Percentiles rank a stretch among this genome's conserved stretches.
Evolutionary conservation across 1,140 invertebrate species (phyloP).

Genomic region (Anthonomus grandis): DNA sequence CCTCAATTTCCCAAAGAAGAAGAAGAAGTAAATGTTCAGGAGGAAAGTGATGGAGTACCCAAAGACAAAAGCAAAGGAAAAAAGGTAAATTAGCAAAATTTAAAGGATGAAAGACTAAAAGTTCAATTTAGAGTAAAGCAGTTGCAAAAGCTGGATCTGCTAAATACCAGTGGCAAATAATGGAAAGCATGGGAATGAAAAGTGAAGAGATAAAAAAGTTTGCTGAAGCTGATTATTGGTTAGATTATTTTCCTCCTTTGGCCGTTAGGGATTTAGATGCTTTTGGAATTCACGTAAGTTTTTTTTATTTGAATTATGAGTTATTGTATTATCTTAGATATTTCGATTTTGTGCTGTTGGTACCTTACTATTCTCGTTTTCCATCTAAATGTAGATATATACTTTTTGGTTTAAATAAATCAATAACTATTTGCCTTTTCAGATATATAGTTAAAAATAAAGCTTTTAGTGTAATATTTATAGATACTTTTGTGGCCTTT

Average conservation of each 20-base stretch:
- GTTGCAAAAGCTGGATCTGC: slow-evolving; percentile 83
- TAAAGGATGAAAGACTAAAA: neutral
- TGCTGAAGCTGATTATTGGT: slow-evolving; percentile 88
- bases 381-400: neutral
- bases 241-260: slow-evolving; percentile 92
- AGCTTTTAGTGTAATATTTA: too few relatives aligned
- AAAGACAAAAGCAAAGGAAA: slow-evolving; percentile 98
- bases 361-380: neutral
- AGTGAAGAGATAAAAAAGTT: slow-evolving; percentile 93
- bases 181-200: slow-evolving; percentile 85
- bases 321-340: neutral
- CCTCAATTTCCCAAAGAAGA: slow-evolving; percentile 80
- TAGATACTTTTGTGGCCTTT: too few relatives aligned
- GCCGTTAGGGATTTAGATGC: slow-evolving; percentile 81
- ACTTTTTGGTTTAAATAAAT: too few relatives aligned
- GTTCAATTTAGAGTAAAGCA: slow-evolving; percentile 79
- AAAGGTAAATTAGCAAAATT: slow-evolving; percentile 61
- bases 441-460: too few relatives aligned
- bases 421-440: too few relatives aligned
- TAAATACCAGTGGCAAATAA: slow-evolving; percentile 99
- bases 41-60: slow-evolving; percentile 60
- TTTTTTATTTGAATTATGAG: neutral
- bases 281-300: slow-evolving; percentile 84
- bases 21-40: slow-evolving; percentile 50
- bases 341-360: neutral